Evolutionary conservation across 2,797 vertebrate genomes (phyloP).

Genomic region (Tokudaia muenninki): DNA sequence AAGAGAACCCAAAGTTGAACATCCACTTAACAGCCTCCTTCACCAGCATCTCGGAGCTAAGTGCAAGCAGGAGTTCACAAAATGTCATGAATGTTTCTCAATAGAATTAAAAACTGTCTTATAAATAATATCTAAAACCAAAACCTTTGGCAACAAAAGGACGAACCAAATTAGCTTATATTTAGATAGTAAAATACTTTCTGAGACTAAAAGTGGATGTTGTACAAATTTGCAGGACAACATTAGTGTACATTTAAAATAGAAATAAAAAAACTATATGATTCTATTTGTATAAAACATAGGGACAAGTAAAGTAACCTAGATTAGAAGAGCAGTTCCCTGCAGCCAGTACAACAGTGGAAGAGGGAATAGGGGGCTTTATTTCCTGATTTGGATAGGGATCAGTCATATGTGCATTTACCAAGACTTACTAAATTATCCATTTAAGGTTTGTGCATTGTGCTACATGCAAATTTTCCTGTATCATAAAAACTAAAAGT

Average conservation of each 20-base stretch:
- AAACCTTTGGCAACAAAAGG: neutral
- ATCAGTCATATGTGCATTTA: neutral
- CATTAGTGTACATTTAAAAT: neutral
- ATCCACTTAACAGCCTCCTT: neutral
- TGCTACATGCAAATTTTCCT: neutral
- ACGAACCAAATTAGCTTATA: neutral
- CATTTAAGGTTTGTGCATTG: neutral
- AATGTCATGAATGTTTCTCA: neutral
- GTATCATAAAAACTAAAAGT: neutral
- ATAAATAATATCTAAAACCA: conserved; percentile 10
- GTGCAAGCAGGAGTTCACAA: neutral
- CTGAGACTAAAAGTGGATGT: neutral
- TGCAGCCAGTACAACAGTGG: neutral
- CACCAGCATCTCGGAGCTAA: neutral
- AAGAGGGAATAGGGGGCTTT: neutral
- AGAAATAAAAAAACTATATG: neutral
- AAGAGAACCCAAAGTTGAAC: neutral
- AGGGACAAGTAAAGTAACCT: neutral
- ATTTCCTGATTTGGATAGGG: neutral
- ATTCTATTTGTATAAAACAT: neutral
- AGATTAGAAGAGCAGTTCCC: conserved; percentile 17
- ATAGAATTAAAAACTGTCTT: neutral
- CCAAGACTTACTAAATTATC: conserved; percentile 29
- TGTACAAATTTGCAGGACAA: neutral
- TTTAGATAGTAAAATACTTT: neutral